Evolutionary conservation across 2,797 vertebrate genomes (phyloP).

Genomic region (Stomatorhinus walkeri): DNA sequence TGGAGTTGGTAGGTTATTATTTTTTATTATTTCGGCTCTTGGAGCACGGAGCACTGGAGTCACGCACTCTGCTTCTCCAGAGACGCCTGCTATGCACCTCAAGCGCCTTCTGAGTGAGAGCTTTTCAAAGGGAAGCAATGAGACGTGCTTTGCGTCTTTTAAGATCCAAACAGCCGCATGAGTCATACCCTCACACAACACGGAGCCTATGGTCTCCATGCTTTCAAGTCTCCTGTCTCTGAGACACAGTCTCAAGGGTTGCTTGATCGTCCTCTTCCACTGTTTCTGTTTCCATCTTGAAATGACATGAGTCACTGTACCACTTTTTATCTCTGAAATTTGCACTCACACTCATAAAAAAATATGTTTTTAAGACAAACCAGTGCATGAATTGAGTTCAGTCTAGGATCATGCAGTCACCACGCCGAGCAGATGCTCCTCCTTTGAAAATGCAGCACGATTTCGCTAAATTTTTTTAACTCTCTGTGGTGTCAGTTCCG

Average conservation of each 20-base stretch:
- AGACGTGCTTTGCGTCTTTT: constrained; percentile 58
- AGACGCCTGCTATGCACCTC: constrained; percentile 47
- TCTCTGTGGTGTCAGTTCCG: not conserved
- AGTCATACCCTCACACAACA: constrained; percentile 64
- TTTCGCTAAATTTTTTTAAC: not conserved
- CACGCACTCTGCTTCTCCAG: constrained; percentile 39
- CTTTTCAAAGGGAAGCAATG: constrained; percentile 54
- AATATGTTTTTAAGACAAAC: not conserved
- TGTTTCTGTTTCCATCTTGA: constrained; percentile 60
- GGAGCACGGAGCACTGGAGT: constrained; percentile 26
- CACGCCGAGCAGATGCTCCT: not conserved
- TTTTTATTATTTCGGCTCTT: not conserved
- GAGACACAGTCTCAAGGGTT: constrained; percentile 56
- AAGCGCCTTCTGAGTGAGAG: constrained; percentile 52
- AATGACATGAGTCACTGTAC: constrained; percentile 47
- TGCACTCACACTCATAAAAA: constrained; percentile 39
- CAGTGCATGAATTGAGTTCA: not conserved
- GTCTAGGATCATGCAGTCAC: not conserved
- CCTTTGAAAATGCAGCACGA: not conserved
- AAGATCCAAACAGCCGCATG: constrained; percentile 58
- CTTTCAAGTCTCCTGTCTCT: constrained; percentile 45
- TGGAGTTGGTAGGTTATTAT: not conserved
- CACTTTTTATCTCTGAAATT: constrained; percentile 42
- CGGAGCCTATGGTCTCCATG: constrained; percentile 49
- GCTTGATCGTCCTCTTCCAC: constrained; percentile 56